Evolutionary conservation across 2,888 invertebrate genomes (phyloP).

Genomic region (Cataglyphis cursor): DNA sequence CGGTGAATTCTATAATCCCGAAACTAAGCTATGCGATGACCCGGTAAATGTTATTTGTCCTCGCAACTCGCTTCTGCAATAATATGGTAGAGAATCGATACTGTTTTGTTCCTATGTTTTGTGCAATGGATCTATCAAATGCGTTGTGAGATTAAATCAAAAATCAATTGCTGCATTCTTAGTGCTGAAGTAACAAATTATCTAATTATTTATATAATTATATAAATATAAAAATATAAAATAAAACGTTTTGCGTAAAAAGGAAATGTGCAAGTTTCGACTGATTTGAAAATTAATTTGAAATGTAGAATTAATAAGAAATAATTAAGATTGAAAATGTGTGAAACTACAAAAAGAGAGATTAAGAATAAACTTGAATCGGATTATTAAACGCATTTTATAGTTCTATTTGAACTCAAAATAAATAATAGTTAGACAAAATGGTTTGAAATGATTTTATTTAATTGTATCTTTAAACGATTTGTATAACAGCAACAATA

Average conservation of each 20-base stretch:
- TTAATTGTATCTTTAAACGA: neutral
- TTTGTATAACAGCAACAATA: neutral
- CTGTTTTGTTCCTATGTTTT: neutral
- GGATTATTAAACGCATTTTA: neutral
- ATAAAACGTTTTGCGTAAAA: neutral
- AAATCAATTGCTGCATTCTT: neutral
- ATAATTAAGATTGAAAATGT: neutral
- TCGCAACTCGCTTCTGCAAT: no score
- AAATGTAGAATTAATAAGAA: neutral
- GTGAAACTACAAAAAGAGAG: neutral
- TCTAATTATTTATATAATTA: no score
- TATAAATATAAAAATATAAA: no score
- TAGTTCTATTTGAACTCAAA: neutral
- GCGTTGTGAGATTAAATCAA: neutral
- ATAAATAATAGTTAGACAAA: conserved; percentile 4
- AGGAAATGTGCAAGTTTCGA: neutral
- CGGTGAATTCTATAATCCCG: neutral
- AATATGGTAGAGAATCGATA: neutral
- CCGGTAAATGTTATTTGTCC: no score
- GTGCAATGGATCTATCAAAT: neutral
- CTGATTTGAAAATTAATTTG: neutral
- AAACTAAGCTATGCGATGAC: neutral
- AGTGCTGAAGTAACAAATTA: neutral
- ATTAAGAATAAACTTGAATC: neutral
- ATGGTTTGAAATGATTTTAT: neutral